These are phyloP conservation scores for Tipula lateralis DNA, from an alignment of 2,888 invertebrate species.

Conservation along the genomic window DNA sequence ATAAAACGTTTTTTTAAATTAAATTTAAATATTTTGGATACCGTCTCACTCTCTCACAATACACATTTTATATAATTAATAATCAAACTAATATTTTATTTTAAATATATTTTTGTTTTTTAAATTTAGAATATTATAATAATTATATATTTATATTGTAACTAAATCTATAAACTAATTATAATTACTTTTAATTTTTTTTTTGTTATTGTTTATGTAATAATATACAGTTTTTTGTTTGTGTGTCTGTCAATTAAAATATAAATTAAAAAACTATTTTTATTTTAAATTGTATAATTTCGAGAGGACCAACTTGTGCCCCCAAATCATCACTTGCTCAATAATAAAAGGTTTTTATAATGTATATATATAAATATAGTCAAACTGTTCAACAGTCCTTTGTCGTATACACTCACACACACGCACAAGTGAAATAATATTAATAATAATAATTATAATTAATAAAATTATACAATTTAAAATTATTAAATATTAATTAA, in stretches of 20 bases:
- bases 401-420: background rate
- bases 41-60: conserved; percentile 15
- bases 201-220: too few relatives aligned
- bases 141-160: background rate
- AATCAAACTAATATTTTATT: background rate
- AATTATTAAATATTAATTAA: background rate
- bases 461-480: conserved; percentile 7
- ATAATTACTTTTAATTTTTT: background rate
- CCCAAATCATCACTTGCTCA: background rate
- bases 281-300: conserved; percentile 1
- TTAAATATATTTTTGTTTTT: background rate
- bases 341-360: background rate
- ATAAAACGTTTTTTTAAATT: background rate
- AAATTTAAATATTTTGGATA: conserved; percentile 24
- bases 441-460: background rate
- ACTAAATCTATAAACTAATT: background rate
- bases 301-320: background rate
- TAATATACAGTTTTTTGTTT: background rate
- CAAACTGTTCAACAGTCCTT: conserved; percentile 4
- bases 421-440: background rate
- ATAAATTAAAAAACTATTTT: background rate
- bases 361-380: background rate
- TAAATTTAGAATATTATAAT: background rate
- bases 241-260: background rate
- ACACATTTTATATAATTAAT: background rate